These are phyloP conservation scores for Pseudorhombus dupliciocellatus DNA, from an alignment of 2,113 vertebrate species.

Conservation along the genomic window DNA sequence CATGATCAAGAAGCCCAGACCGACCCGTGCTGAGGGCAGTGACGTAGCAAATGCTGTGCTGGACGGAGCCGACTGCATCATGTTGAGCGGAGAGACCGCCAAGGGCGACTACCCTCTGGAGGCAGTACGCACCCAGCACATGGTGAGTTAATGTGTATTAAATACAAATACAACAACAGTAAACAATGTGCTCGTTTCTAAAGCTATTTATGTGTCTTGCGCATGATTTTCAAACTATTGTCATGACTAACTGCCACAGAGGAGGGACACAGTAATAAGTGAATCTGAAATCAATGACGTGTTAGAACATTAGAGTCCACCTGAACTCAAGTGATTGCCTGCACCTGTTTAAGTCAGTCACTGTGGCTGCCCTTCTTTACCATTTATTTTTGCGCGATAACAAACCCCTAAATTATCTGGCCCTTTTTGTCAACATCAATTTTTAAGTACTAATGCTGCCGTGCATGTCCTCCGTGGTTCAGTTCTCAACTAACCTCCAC, in stretches of 20 bases:
- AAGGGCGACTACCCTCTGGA: slow-evolving; percentile 99
- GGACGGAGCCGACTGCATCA: slow-evolving; percentile 98
- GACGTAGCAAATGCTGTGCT: slow-evolving; percentile 96
- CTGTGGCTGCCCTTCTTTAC: not conserved
- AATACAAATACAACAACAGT: not conserved
- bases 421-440: not conserved
- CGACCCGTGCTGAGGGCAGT: slow-evolving; percentile 95
- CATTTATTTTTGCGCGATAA: not conserved
- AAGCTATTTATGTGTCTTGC: not conserved
- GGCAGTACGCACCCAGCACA: slow-evolving; percentile 97
- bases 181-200: not conserved
- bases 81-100: slow-evolving; percentile 96
- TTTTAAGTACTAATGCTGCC: not conserved
- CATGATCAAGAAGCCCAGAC: slow-evolving; percentile 99
- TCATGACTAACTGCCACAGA: no score
- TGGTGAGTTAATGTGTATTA: slow-evolving; percentile 82
- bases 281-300: no score
- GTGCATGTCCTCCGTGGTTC: not conserved
- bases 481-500: slow-evolving; percentile 12
- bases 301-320: not conserved
- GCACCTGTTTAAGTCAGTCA: slow-evolving; percentile 10
- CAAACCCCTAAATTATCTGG: not conserved
- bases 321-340: slow-evolving; percentile 1
- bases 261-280: no score
- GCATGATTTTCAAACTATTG: no score